These are phyloP conservation scores for Calonectris borealis DNA, from an alignment of 2,113 vertebrate species.

Conservation along the genomic window DNA sequence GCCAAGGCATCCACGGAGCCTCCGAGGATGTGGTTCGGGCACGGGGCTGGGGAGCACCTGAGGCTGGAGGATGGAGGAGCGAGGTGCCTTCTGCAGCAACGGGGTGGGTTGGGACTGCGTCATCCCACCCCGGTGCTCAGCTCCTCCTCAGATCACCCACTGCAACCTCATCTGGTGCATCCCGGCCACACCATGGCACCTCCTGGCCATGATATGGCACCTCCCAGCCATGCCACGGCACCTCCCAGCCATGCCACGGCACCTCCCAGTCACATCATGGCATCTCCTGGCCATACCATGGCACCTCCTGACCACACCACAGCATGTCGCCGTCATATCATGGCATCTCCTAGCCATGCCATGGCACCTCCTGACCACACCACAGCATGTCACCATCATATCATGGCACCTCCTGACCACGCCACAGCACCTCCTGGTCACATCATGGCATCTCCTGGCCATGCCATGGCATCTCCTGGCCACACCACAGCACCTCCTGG, in stretches of 20 bases:
- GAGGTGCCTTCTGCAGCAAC: background rate
- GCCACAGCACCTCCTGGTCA: no score
- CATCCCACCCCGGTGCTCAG: rapidly evolving
- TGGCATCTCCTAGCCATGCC: no score
- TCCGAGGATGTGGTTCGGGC: rapidly evolving
- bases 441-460: no score
- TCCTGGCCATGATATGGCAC: background rate
- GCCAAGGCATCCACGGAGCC: rapidly evolving
- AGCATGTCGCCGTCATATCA: no score
- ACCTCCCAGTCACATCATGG: no score
- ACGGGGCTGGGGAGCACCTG: background rate
- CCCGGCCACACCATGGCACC: rapidly evolving
- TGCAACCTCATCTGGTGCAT: background rate
- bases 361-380: no score
- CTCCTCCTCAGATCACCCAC: background rate
- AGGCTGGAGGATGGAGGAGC: background rate
- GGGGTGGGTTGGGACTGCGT: rapidly evolving
- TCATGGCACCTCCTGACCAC: no score
- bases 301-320: no score
- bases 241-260: background rate
- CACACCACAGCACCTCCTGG: no score
- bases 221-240: background rate
- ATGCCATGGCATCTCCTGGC: background rate
- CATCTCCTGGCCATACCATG: no score
- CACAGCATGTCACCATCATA: no score